These are phyloP conservation scores for Meloidogyne hapla DNA, from an alignment of 1,140 invertebrate species.

Conservation along the genomic window DNA sequence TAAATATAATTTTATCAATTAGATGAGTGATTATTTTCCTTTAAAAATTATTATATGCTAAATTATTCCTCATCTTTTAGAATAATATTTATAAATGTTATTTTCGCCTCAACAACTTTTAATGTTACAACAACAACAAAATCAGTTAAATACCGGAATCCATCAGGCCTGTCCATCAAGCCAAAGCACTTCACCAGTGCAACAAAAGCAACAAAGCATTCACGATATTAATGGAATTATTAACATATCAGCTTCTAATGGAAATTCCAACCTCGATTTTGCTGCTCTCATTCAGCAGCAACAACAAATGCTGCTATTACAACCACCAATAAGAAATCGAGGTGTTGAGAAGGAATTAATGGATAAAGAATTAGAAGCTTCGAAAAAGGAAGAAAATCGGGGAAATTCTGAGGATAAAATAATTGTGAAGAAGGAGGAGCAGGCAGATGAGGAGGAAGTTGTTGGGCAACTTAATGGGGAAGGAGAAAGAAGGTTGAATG, in stretches of 20 bases:
- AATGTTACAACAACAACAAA: neutral
- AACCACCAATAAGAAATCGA: neutral
- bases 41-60: too few species aligned
- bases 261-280: neutral
- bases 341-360: neutral
- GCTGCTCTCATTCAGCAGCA: neutral
- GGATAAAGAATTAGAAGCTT: neutral
- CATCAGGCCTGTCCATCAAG: neutral
- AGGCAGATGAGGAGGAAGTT: neutral
- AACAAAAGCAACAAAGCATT: neutral
- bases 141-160: neutral
- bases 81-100: neutral
- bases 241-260: neutral
- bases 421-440: neutral
- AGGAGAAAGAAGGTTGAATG: neutral
- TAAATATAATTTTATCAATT: too few species aligned
- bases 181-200: neutral
- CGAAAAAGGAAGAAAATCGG: neutral
- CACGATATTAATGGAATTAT: conserved; percentile 3
- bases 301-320: neutral
- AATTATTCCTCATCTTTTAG: neutral
- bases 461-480: neutral
- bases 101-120: conserved; percentile 2
- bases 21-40: too few species aligned
- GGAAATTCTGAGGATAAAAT: neutral